These are phyloP conservation scores for Phocoena phocoena DNA, from an alignment of 2,113 vertebrate genomes.

Conservation along the genomic window DNA sequence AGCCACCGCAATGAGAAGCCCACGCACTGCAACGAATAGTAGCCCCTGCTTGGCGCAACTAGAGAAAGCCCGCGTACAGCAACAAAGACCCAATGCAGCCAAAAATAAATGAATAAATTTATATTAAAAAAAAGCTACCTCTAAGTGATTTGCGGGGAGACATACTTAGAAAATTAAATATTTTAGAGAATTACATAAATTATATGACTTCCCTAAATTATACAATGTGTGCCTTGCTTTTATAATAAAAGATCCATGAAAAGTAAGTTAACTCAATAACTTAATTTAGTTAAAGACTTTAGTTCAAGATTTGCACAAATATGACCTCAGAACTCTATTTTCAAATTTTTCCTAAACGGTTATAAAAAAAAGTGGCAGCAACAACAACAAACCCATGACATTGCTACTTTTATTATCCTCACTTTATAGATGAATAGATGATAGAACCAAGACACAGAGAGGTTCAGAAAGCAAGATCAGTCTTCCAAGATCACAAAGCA, in stretches of 20 bases:
- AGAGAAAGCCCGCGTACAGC: no score
- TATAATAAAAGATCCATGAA: not conserved
- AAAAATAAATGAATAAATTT: no score
- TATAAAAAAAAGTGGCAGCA: not conserved
- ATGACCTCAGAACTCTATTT: not conserved
- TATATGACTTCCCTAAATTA: not conserved
- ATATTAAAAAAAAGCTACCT: not conserved
- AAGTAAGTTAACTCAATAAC: not conserved
- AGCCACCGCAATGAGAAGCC: no score
- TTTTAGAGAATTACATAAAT: not conserved
- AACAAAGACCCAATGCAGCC: no score
- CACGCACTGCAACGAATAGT: no score
- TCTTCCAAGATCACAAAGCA: not conserved
- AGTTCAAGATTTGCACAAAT: not conserved
- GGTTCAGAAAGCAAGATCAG: not conserved
- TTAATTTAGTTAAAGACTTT: not conserved
- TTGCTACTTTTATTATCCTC: not conserved
- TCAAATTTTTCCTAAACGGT: not conserved
- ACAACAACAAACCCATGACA: not conserved
- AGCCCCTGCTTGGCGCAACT: no score
- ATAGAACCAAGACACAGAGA: not conserved
- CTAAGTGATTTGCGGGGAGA: not conserved
- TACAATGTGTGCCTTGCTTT: not conserved
- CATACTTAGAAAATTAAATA: not conserved
- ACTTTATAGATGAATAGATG: not conserved